Conservation (phyloP, 2,888 invertebrate species). For the Lepidonotus clava region DNA sequence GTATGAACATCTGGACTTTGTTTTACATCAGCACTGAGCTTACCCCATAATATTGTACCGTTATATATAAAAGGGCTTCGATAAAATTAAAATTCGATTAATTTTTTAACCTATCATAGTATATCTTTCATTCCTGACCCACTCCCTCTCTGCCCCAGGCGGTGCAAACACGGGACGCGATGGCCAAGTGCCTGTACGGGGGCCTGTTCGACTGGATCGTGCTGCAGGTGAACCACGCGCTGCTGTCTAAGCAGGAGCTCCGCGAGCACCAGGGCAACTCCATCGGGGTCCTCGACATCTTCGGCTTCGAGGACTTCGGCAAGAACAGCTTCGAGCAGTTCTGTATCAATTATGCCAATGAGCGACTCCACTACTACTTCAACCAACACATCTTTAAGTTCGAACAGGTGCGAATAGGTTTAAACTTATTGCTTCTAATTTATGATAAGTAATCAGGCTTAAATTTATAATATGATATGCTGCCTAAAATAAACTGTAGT, state of each 20-base stretch:
- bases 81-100: no score
- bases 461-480: no score
- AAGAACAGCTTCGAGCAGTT: constrained; percentile 94
- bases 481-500: no score
- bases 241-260: constrained; percentile 92
- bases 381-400: constrained; percentile 99
- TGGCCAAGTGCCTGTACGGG: constrained; percentile 98
- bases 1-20: no score
- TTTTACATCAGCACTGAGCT: no score
- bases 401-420: constrained; percentile 83
- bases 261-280: constrained; percentile 94
- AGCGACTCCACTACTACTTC: constrained; percentile 97
- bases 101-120: no score
- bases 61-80: no score
- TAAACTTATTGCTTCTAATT: no score
- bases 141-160: no score
- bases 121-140: no score
- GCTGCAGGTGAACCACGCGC: constrained; percentile 95
- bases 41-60: no score
- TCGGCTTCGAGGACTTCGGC: constrained; percentile 97
- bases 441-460: no score
- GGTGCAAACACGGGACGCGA: constrained; percentile 88
- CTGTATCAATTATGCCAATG: constrained; percentile 98
- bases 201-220: constrained; percentile 99
- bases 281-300: constrained; percentile 96